phyloP scores from a whole-genome alignment of 2,797 vertebrate species.

The Mus caroli region DNA sequence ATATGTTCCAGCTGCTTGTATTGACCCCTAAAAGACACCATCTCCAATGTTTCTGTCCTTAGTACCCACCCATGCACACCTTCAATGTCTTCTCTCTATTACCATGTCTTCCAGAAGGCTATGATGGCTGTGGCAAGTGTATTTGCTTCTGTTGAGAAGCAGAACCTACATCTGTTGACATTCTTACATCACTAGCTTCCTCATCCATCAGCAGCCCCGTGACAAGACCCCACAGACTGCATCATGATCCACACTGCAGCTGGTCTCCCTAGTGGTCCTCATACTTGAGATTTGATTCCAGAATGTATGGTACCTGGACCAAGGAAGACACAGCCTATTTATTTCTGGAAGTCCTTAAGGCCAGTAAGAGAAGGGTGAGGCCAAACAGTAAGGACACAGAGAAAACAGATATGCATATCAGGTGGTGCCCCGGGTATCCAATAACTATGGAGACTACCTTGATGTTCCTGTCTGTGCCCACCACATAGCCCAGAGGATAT shows the following conservation, averaged over 20 bases:
- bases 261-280: background rate
- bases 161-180: background rate
- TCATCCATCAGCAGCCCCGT: background rate
- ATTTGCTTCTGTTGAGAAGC: background rate
- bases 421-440: too few relatives aligned
- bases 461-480: too few relatives aligned
- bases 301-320: background rate
- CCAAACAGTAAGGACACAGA: background rate
- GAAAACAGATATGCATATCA: background rate
- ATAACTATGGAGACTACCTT: background rate
- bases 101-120: background rate
- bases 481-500: too few relatives aligned
- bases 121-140: background rate
- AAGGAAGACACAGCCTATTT: background rate
- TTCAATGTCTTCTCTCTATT: background rate
- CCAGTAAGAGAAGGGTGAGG: too few relatives aligned
- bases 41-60: background rate
- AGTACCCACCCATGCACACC: too few relatives aligned
- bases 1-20: background rate
- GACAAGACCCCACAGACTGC: background rate
- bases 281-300: background rate
- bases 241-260: too few relatives aligned
- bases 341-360: too few relatives aligned
- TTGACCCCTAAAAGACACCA: too few relatives aligned
- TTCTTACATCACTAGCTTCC: too few relatives aligned